Percentiles rank a stretch among this genome's conserved stretches.
Conservation (phyloP, 2,113 vertebrate species). For the Malurus elegans region DNA sequence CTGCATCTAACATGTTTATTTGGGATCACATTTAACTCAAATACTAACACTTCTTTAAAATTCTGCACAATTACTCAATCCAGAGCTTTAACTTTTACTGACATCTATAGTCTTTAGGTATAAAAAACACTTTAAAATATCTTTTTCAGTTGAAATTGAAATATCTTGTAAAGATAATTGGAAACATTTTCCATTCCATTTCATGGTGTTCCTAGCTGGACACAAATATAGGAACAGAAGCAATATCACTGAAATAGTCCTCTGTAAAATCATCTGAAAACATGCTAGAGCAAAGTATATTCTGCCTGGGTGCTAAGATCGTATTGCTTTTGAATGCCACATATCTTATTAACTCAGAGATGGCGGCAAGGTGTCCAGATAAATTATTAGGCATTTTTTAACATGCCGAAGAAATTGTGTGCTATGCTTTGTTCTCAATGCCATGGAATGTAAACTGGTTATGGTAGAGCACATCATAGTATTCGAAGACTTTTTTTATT, state of each 20-base stretch:
- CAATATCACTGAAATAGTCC: background rate
- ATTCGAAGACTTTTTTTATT: background rate
- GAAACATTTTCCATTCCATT: slow-evolving; percentile 10
- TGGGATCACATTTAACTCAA: background rate
- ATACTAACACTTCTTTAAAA: background rate
- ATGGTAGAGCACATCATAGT: background rate
- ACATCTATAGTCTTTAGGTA: background rate
- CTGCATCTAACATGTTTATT: background rate
- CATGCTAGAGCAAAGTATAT: background rate
- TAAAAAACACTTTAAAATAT: background rate
- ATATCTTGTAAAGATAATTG: background rate
- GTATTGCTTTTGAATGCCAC: background rate
- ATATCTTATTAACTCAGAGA: background rate
- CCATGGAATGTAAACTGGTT: background rate
- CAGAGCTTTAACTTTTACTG: background rate
- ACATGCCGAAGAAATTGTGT: background rate
- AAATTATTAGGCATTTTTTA: background rate
- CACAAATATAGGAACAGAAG: background rate
- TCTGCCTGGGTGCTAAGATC: background rate
- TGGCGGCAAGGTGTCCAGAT: background rate
- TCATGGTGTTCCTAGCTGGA: background rate
- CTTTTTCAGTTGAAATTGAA: background rate
- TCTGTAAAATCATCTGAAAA: slow-evolving; percentile 11
- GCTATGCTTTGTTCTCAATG: background rate
- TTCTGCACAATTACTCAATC: background rate